Evolutionary conservation across 2,888 invertebrate species (phyloP).

Genomic region (Osmoderma eremita): DNA sequence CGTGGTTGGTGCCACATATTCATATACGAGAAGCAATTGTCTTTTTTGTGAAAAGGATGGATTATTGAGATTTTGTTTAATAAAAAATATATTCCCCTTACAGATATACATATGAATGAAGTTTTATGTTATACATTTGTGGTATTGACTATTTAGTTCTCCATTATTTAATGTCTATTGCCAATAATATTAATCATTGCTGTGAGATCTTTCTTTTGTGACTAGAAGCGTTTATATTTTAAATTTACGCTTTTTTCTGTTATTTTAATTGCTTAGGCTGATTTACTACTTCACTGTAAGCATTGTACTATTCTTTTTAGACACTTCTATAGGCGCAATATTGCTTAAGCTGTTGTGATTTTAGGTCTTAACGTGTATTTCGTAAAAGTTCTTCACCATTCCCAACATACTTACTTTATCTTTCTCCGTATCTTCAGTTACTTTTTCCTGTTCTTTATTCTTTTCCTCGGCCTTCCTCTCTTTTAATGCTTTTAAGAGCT

Average conservation of each 20-base stretch:
- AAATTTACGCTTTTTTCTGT: background rate
- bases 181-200: background rate
- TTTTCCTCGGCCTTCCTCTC: constrained; percentile 91
- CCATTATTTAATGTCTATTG: background rate
- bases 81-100: constrained; percentile 1
- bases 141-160: constrained; percentile 16
- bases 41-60: background rate
- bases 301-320: constrained; percentile 9
- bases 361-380: constrained; percentile 74
- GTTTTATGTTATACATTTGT: no score
- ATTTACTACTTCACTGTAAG: constrained; percentile 2
- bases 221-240: background rate
- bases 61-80: constrained; percentile 2
- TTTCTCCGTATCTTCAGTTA: constrained; percentile 73
- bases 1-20: background rate
- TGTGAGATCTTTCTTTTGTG: no score
- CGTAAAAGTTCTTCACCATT: constrained; percentile 75
- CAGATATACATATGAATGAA: no score
- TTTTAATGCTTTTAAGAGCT: constrained; percentile 86
- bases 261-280: no score
- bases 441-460: constrained; percentile 72
- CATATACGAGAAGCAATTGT: constrained; percentile 8
- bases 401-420: constrained; percentile 78
- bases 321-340: constrained; percentile 22
- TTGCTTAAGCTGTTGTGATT: constrained; percentile 26